phyloP scores from a whole-genome alignment of 2,113 vertebrate genomes.

The Drymodes brunneopygia region DNA sequence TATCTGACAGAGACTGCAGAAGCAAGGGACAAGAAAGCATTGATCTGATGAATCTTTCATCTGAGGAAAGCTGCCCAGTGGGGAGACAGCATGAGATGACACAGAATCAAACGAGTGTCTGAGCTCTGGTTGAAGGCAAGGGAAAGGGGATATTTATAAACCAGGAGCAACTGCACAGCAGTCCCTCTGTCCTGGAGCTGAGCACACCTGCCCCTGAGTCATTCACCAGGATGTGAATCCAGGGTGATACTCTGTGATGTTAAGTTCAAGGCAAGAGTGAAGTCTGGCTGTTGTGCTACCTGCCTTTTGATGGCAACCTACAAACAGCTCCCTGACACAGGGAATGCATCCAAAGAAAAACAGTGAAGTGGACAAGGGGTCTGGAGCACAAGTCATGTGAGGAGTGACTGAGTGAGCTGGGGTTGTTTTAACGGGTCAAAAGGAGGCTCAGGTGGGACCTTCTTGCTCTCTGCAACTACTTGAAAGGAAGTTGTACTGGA shows the following conservation, averaged over 20 bases:
- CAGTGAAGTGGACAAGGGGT: not conserved
- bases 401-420: not conserved
- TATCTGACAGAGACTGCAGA: not conserved
- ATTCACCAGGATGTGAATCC: not conserved
- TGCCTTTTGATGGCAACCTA: not conserved
- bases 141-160: slow-evolving; percentile 26
- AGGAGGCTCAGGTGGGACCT: not conserved
- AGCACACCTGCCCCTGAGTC: not conserved
- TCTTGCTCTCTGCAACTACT: not conserved
- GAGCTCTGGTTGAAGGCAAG: rapidly evolving
- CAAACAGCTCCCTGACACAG: not conserved
- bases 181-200: not conserved
- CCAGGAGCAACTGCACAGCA: not conserved
- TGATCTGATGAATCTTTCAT: slow-evolving; percentile 24
- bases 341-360: not conserved
- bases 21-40: not conserved
- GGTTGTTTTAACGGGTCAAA: not conserved
- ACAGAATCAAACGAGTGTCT: not conserved
- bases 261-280: not conserved
- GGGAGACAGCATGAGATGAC: not conserved
- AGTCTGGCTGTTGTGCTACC: not conserved
- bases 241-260: not conserved
- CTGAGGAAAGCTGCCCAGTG: slow-evolving; percentile 6
- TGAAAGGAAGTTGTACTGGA: not conserved
- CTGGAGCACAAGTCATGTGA: not conserved